phyloP scores from a whole-genome alignment of 1,140 invertebrate species.

The Halyomorpha halys region DNA sequence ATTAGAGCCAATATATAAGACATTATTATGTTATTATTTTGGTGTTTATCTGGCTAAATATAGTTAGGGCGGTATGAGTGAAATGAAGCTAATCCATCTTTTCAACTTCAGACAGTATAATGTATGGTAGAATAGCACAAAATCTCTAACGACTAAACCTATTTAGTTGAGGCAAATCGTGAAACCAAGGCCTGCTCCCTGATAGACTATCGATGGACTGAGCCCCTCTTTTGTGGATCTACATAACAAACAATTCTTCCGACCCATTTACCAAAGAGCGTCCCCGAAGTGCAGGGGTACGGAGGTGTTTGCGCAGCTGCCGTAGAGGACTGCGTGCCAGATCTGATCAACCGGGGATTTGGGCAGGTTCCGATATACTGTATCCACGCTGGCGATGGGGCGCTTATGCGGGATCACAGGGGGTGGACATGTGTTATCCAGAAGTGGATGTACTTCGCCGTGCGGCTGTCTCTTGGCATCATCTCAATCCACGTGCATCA shows the following conservation, averaged over 20 bases:
- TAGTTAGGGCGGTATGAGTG: too few species aligned
- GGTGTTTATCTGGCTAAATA: too few species aligned
- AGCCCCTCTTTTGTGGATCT: neutral
- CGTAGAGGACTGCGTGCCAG: neutral
- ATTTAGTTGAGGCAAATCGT: too few species aligned
- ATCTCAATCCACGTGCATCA: too few species aligned
- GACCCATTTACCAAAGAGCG: neutral
- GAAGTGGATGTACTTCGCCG: neutral
- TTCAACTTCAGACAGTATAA: too few species aligned
- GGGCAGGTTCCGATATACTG: neutral
- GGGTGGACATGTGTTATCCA: neutral
- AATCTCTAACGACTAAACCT: too few species aligned
- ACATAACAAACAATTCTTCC: slow-evolving; percentile 9
- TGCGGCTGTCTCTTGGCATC: neutral
- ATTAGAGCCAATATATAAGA: too few species aligned
- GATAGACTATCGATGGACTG: too few species aligned
- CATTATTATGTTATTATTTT: too few species aligned
- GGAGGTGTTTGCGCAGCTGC: slow-evolving; percentile 4
- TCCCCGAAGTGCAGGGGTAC: neutral
- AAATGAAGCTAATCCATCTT: too few species aligned
- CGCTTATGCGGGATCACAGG: neutral
- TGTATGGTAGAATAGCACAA: too few species aligned
- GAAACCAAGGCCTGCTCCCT: too few species aligned
- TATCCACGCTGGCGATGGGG: neutral
- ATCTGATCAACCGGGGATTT: slow-evolving; percentile 3